Evolutionary conservation across 2,113 vertebrate species (phyloP).

Genomic region (Hyperopisus bebe): DNA sequence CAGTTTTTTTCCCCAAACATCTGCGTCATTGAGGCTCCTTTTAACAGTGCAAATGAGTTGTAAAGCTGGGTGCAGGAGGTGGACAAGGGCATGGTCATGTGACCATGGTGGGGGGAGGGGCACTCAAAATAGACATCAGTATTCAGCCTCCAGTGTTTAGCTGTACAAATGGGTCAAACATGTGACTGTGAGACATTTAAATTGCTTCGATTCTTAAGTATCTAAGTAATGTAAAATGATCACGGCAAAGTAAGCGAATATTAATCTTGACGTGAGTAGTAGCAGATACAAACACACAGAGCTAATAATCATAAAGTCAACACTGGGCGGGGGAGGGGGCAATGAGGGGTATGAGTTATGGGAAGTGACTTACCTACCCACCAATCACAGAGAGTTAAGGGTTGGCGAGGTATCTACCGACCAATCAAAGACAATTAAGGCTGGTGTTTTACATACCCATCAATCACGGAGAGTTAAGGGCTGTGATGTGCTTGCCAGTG

Average conservation of each 20-base stretch:
- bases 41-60: background rate
- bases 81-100: background rate
- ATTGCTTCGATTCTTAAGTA: background rate
- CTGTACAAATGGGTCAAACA: background rate
- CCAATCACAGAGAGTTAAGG: background rate
- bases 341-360: background rate
- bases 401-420: background rate
- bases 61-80: background rate
- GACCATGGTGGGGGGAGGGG: background rate
- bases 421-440: background rate
- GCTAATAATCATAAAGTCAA: background rate
- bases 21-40: background rate
- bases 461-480: background rate
- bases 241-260: background rate
- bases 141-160: background rate
- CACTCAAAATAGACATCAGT: background rate
- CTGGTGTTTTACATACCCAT: background rate
- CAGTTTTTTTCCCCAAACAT: background rate
- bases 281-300: background rate
- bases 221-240: background rate
- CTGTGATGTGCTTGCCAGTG: background rate
- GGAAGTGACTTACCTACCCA: background rate
- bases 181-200: slow-evolving; percentile 4
- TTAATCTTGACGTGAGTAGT: background rate
- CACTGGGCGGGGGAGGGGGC: background rate